These are phyloP conservation scores for Aphidius gifuensis DNA, from an alignment of 1,140 invertebrate species.

Conservation along the genomic window DNA sequence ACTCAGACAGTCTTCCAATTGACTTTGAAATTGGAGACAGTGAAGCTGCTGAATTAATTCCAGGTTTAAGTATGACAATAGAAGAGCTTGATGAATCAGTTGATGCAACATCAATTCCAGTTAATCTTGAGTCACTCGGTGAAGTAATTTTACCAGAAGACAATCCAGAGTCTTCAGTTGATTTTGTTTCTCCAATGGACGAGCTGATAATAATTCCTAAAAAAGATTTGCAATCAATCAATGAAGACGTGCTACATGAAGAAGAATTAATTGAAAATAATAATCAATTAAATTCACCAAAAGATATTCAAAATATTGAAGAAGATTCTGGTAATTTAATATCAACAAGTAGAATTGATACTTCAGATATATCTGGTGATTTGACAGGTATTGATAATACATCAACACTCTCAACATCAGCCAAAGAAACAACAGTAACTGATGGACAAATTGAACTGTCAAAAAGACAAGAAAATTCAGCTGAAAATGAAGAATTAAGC, in stretches of 20 bases:
- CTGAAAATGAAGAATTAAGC: neutral
- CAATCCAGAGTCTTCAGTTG: neutral
- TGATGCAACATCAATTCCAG: neutral
- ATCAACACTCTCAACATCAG: slow-evolving; percentile 27
- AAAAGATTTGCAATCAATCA: slow-evolving; percentile 15
- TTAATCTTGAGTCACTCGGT: slow-evolving; percentile 1
- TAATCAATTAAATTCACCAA: neutral
- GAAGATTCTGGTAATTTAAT: slow-evolving; percentile 6
- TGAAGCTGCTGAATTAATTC: slow-evolving; percentile 6
- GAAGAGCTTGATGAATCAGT: neutral
- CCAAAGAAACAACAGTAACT: slow-evolving; percentile 29
- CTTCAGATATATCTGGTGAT: slow-evolving; percentile 7
- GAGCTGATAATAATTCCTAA: slow-evolving; percentile 1
- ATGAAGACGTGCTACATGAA: slow-evolving; percentile 16
- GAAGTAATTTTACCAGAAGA: slow-evolving; percentile 10
- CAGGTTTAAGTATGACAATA: neutral
- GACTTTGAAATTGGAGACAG: neutral
- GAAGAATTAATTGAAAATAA: slow-evolving; percentile 6
- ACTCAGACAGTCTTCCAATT: slow-evolving; percentile 20
- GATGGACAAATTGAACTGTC: slow-evolving; percentile 22
- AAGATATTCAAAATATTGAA: slow-evolving; percentile 24
- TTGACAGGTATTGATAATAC: slow-evolving; percentile 19
- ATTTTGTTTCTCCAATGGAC: slow-evolving; percentile 8
- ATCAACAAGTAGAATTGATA: neutral
- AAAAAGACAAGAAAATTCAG: slow-evolving; percentile 10